phyloP scores from a whole-genome alignment of 2,113 vertebrate species.

The Heptranchias perlo region DNA sequence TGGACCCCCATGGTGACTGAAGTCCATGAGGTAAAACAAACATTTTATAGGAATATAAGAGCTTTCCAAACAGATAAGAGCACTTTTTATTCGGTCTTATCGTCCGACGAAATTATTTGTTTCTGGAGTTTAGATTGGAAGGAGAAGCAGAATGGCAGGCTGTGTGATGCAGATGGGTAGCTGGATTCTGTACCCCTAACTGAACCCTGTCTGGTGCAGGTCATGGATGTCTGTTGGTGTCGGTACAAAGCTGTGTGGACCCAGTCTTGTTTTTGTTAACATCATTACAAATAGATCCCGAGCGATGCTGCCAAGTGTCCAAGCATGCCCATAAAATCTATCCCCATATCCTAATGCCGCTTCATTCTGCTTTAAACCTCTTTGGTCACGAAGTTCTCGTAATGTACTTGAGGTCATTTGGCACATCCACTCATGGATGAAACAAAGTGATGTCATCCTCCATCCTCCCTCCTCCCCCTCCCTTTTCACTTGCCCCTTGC shows the following conservation, averaged over 20 bases:
- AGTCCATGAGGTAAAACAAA: neutral
- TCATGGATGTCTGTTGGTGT: neutral
- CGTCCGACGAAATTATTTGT: neutral
- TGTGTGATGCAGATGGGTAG: neutral
- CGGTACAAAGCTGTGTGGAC: neutral
- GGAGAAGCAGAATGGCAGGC: neutral
- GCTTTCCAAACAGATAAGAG: neutral
- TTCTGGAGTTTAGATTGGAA: neutral
- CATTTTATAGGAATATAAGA: neutral
- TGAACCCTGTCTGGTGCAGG: neutral
- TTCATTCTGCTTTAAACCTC: neutral
- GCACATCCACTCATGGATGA: neutral
- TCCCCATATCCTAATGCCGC: neutral
- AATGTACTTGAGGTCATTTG: too few species aligned
- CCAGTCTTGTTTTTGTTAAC: neutral
- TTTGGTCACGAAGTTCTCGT: neutral
- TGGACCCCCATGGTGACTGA: neutral
- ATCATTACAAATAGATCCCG: neutral
- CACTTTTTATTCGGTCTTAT: neutral
- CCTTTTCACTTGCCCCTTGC: neutral
- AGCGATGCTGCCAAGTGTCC: neutral
- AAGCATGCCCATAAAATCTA: neutral
- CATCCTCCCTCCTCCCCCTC: too few species aligned
- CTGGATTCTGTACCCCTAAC: neutral
- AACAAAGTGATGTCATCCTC: neutral